Evolutionary conservation across 2,797 vertebrate species (phyloP), one percentile per base, ranked within the genome.

Genomic region (Periparus ater): DNA sequence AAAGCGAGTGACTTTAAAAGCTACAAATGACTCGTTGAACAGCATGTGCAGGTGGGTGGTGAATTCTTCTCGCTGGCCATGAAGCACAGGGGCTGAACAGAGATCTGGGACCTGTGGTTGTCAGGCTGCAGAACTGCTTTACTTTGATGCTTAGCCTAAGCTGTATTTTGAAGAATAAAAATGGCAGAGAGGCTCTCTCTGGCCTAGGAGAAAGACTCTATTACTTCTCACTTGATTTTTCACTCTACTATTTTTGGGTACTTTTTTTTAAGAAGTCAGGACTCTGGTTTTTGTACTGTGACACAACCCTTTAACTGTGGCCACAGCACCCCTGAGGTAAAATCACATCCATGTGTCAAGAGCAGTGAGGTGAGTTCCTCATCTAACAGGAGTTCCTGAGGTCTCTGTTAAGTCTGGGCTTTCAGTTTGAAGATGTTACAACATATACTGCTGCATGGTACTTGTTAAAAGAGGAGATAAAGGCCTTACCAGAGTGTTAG

Each of bases 1-100:
- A 96, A 96, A 93, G 88, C 18, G 12, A 91, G 62, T 40, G 88
- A 78, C 70, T 95, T 96, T 60, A 62, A 93, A 96, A 91, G 71
- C 85, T 94, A 26, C 51, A 88, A 62, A 81, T 88, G 89, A 65
- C 76, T 78, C 6, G 44, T 84, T 95, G 74, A 93, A 96, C 95
- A 88, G 91, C 86, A 9, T 47, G 71, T 63, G 74, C 71, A 63
- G 90, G 91, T 62, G 40, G 88, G 89, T 30, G 91, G 94, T 87
- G 83, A 91, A 79, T 63, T 94, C 85, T 40, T 91, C 54, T 87
- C 0, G 0, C 1, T 9, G 85, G 34, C 83, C 19, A 2, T 76
- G 88, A 82, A 93, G 88, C 63, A 73, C 50, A 42, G 91, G 74
- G 93, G 71, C 94, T 94, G 93, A 75, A 67, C 80, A 93, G 89